These are phyloP conservation scores for Pontoporia blainvillei DNA, from an alignment of 2,113 vertebrate genomes.

Conservation along the genomic window DNA sequence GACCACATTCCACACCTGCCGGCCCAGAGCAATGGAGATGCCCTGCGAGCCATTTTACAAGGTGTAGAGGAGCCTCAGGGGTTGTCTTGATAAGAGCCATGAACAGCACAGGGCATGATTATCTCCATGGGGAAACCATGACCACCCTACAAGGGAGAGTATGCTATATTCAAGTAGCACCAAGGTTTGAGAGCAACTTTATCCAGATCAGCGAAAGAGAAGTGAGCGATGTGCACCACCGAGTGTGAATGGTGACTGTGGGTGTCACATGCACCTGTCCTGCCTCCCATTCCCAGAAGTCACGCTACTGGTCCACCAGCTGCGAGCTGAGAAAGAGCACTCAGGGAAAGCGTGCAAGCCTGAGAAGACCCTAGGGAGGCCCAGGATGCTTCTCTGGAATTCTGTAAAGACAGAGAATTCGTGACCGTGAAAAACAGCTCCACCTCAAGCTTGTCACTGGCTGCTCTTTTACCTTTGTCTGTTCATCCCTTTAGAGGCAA, in stretches of 20 bases:
- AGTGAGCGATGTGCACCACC: slow-evolving; percentile 1
- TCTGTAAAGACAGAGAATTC: slow-evolving; percentile 31
- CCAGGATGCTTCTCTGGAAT: slow-evolving; percentile 26
- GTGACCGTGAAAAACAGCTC: not conserved
- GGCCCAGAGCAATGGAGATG: not conserved
- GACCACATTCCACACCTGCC: not conserved
- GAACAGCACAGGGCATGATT: not conserved
- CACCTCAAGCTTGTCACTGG: not conserved
- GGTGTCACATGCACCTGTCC: not conserved
- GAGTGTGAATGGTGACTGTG: not conserved
- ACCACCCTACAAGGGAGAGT: not conserved
- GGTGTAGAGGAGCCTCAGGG: not conserved
- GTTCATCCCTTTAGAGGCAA: not conserved
- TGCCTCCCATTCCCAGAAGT: not conserved
- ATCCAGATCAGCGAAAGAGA: slow-evolving; percentile 39
- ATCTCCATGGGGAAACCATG: not conserved
- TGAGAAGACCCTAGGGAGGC: not conserved
- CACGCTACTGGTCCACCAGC: slow-evolving; percentile 9
- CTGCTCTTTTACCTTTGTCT: slow-evolving; percentile 11
- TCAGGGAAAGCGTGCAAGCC: not conserved
- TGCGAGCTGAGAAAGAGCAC: not conserved
- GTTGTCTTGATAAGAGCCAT: not conserved
- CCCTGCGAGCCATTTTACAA: not conserved
- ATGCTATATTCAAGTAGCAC: not conserved
- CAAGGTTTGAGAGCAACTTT: slow-evolving; percentile 35